These are phyloP conservation scores for Menura novaehollandiae DNA, from an alignment of 2,113 vertebrate genomes.

Conservation along the genomic window DNA sequence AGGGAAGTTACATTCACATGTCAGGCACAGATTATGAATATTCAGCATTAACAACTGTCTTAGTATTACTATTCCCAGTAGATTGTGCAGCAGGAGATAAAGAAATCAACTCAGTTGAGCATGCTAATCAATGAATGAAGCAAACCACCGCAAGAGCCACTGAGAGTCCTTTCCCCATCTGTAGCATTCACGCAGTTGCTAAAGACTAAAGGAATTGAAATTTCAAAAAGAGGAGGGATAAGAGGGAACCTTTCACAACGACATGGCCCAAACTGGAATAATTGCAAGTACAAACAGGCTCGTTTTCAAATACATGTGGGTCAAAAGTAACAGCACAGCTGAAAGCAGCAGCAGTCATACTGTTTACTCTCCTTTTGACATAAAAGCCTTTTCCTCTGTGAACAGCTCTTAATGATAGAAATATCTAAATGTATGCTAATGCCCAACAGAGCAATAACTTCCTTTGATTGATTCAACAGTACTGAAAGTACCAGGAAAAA, in stretches of 20 bases:
- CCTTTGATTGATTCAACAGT: constrained; percentile 70
- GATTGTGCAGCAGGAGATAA: neutral
- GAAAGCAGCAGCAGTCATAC: constrained; percentile 36
- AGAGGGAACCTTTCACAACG: neutral
- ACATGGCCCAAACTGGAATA: constrained; percentile 3
- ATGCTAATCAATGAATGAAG: neutral
- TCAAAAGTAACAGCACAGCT: constrained; percentile 60
- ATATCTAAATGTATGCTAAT: constrained; percentile 65
- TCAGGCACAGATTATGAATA: neutral
- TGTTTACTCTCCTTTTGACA: constrained; percentile 65
- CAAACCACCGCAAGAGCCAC: neutral
- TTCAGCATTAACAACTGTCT: neutral
- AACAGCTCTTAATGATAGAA: constrained; percentile 61
- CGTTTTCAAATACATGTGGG: constrained; percentile 5
- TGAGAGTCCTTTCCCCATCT: neutral
- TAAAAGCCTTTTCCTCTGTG: constrained; percentile 64
- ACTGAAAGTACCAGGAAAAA: constrained; percentile 48
- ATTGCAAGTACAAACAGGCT: constrained; percentile 55
- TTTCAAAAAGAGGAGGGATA: neutral
- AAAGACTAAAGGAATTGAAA: neutral
- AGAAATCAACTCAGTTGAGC: neutral
- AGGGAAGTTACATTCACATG: neutral
- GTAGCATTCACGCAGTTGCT: neutral
- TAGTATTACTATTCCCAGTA: neutral
- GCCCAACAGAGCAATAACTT: constrained; percentile 64